These are phyloP conservation scores for Formicarius rufipectus DNA, from an alignment of 2,113 vertebrate species.

Conservation along the genomic window DNA sequence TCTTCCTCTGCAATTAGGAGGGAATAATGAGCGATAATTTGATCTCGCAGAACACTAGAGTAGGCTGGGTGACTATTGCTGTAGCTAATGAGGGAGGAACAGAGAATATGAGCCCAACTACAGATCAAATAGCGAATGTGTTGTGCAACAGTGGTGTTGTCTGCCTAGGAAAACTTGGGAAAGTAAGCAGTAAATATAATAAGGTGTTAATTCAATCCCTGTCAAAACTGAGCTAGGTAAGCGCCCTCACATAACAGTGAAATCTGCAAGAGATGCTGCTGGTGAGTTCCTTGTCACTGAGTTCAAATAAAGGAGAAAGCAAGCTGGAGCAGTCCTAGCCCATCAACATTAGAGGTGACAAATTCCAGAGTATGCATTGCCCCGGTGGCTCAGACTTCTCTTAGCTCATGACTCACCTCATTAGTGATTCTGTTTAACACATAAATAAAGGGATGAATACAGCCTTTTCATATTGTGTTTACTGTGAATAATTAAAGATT, in stretches of 20 bases:
- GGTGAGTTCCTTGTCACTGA: background rate
- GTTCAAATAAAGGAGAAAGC: background rate
- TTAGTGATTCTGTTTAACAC: background rate
- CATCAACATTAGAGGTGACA: background rate
- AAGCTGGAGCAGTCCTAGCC: background rate
- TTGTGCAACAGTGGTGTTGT: slow-evolving; percentile 1
- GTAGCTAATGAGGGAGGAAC: slow-evolving; percentile 8
- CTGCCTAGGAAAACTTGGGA: background rate
- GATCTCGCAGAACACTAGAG: background rate
- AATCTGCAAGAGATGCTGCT: background rate
- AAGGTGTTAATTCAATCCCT: background rate
- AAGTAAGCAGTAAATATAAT: background rate
- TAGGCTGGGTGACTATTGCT: background rate
- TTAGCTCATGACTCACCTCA: background rate
- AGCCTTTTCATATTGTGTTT: background rate
- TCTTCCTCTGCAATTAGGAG: slow-evolving; percentile 10
- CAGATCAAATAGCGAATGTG: background rate
- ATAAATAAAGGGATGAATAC: background rate
- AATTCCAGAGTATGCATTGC: background rate
- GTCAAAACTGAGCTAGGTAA: background rate
- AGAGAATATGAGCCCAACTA: background rate
- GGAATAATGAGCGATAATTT: slow-evolving; percentile 31
- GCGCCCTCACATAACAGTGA: background rate
- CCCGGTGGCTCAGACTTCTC: background rate
- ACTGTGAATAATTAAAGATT: background rate